phyloP scores from a whole-genome alignment of 2,113 vertebrate species.

The Protobothrops mucrosquamatus region DNA sequence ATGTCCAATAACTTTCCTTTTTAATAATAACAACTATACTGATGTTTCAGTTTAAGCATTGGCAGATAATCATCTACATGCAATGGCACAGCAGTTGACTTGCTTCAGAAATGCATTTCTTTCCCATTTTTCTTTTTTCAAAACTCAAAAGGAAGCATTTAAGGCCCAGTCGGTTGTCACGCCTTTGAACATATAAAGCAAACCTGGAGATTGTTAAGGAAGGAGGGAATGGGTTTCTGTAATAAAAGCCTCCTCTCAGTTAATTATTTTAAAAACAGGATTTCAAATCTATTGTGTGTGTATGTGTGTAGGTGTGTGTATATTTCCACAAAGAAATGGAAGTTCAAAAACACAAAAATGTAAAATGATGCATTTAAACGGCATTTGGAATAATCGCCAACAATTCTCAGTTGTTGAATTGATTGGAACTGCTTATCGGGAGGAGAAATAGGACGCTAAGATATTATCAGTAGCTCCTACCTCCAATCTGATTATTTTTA shows the following conservation, averaged over 20 bases:
- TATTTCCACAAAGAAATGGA: conserved; percentile 51
- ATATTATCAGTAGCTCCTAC: conserved; percentile 66
- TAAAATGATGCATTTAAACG: conserved; percentile 56
- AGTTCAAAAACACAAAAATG: conserved; percentile 48
- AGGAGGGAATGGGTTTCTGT: conserved; percentile 32
- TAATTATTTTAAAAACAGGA: conserved; percentile 58
- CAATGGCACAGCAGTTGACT: conserved; percentile 26
- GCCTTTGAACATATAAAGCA: conserved; percentile 50
- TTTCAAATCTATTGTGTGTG: conserved; percentile 34
- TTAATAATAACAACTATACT: conserved; percentile 1
- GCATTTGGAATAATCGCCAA: conserved; percentile 62
- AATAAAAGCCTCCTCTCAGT: conserved; percentile 42
- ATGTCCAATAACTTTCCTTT: neutral
- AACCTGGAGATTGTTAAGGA: conserved; percentile 26
- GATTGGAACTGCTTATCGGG: conserved; percentile 69
- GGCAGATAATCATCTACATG: conserved; percentile 20
- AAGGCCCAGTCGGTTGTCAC: conserved; percentile 37
- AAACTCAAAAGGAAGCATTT: conserved; percentile 41
- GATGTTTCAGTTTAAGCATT: conserved; percentile 16
- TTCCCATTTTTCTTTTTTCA: conserved; percentile 41
- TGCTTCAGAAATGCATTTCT: conserved; percentile 44
- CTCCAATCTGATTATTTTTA: conserved; percentile 71
- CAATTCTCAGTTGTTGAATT: conserved; percentile 64
- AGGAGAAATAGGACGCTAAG: conserved; percentile 69
- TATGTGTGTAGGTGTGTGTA: conserved; percentile 36